Percentiles rank a stretch among this genome's conserved stretches.
Evolutionary conservation across 1,140 invertebrate genomes (phyloP).

Genomic region (Argopecten irradians): DNA sequence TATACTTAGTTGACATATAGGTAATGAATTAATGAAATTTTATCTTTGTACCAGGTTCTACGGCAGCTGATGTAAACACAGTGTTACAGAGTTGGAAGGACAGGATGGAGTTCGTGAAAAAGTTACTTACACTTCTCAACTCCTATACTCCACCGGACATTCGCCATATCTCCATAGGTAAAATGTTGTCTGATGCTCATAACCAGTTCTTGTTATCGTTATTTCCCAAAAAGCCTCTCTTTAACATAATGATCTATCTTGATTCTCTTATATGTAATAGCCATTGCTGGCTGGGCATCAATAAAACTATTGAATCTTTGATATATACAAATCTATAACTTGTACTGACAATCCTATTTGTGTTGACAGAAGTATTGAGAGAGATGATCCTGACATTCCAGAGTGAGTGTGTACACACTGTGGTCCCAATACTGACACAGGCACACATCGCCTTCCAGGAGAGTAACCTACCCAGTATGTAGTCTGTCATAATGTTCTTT

Average conservation of each 20-base stretch:
- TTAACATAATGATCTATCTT: neutral
- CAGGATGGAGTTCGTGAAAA: slow-evolving; percentile 88
- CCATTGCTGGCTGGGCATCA: neutral
- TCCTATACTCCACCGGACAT: slow-evolving; percentile 93
- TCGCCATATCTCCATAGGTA: slow-evolving; percentile 86
- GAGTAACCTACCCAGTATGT: slow-evolving; percentile 80
- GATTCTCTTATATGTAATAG: neutral
- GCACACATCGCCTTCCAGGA: slow-evolving; percentile 90
- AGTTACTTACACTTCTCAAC: slow-evolving; percentile 91
- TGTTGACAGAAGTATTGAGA: slow-evolving; percentile 86
- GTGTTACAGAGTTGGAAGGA: slow-evolving; percentile 83
- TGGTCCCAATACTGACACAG: slow-evolving; percentile 89
- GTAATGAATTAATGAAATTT: neutral
- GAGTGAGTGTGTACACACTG: slow-evolving; percentile 86
- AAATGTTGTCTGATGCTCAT: too few species aligned
- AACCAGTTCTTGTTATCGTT: too few species aligned
- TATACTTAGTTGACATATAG: too few species aligned
- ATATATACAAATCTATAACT: slow-evolving; percentile 24
- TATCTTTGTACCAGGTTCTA: slow-evolving; percentile 47
- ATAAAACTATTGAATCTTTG: too few species aligned
- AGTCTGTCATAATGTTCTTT: too few species aligned
- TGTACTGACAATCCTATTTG: slow-evolving; percentile 40
- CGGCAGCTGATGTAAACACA: slow-evolving; percentile 66
- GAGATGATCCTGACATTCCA: slow-evolving; percentile 91
- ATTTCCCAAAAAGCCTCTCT: neutral